Conservation (phyloP, 35 echinoderm and acorn worm species). For the Acanthaster planci region DNA sequence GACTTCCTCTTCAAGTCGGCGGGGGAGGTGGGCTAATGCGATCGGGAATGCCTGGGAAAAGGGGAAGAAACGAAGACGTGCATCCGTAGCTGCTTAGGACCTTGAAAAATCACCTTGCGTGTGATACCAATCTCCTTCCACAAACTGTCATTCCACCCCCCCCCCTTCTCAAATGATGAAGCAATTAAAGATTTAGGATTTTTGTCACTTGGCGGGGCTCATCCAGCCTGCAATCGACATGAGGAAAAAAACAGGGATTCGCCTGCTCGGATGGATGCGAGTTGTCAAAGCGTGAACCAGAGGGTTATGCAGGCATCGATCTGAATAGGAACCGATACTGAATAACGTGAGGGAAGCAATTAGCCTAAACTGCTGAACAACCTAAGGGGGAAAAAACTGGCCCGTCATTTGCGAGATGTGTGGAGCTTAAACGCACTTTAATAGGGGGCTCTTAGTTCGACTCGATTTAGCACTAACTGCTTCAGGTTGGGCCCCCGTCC, state of each 20-base stretch:
- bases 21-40: neutral
- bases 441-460: neutral
- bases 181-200: conserved; percentile 27
- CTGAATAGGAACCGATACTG: too few relatives aligned
- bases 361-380: too few relatives aligned
- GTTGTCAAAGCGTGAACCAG: neutral
- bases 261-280: neutral
- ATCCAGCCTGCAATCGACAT: too few relatives aligned
- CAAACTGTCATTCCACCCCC: too few relatives aligned
- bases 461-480: neutral
- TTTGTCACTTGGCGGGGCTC: conserved; percentile 9
- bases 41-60: neutral
- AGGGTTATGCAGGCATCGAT: neutral
- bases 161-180: neutral
- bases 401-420: conserved; percentile 5
- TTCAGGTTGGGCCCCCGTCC: neutral
- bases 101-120: too few relatives aligned
- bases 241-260: neutral
- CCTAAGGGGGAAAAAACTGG: too few relatives aligned
- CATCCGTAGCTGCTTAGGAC: too few relatives aligned
- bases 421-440: neutral
- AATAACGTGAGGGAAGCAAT: too few relatives aligned
- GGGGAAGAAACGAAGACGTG: too few relatives aligned
- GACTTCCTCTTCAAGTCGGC: neutral
- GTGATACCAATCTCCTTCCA: neutral